Evolutionary conservation across 2,888 invertebrate genomes (phyloP).

Genomic region (Celastrina argiolus): DNA sequence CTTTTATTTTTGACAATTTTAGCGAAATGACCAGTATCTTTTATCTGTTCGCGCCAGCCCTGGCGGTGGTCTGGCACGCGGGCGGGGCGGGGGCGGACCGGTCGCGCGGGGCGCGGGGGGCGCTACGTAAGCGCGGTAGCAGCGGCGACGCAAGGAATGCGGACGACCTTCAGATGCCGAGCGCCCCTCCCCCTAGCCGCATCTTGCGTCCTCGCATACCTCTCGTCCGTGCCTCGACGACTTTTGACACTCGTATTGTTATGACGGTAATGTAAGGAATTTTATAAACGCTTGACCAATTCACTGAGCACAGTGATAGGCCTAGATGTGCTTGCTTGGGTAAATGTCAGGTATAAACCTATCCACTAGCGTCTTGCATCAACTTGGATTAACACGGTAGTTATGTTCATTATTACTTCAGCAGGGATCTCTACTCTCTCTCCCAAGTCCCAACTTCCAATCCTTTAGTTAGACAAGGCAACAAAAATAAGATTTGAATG

Average conservation of each 20-base stretch:
- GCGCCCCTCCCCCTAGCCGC: conserved; percentile 73
- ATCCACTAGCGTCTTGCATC: background rate
- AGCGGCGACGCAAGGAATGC: conserved; percentile 77
- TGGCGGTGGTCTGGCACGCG: conserved; percentile 61
- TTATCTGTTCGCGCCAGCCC: background rate
- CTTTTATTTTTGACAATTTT: background rate
- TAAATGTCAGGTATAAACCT: background rate
- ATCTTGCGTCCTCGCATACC: conserved; percentile 77
- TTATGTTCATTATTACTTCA: background rate
- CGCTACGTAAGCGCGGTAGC: conserved; percentile 79
- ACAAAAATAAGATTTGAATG: too few relatives aligned
- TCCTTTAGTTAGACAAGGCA: too few relatives aligned
- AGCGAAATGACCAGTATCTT: background rate
- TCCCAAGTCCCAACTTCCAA: too few relatives aligned
- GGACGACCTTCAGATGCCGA: conserved; percentile 78
- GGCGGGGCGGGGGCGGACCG: conserved; percentile 40
- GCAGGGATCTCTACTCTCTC: too few relatives aligned
- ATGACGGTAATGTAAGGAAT: conserved; percentile 44
- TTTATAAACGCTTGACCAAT: conserved; percentile 35
- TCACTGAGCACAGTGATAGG: conserved; percentile 12
- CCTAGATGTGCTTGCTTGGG: background rate
- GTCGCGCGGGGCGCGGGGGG: conserved; percentile 53
- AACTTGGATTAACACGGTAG: background rate
- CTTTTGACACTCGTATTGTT: conserved; percentile 68
- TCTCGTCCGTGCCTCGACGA: conserved; percentile 68